Conservation (phyloP, 2,113 vertebrate genomes). For the Dipodomys spectabilis region DNA sequence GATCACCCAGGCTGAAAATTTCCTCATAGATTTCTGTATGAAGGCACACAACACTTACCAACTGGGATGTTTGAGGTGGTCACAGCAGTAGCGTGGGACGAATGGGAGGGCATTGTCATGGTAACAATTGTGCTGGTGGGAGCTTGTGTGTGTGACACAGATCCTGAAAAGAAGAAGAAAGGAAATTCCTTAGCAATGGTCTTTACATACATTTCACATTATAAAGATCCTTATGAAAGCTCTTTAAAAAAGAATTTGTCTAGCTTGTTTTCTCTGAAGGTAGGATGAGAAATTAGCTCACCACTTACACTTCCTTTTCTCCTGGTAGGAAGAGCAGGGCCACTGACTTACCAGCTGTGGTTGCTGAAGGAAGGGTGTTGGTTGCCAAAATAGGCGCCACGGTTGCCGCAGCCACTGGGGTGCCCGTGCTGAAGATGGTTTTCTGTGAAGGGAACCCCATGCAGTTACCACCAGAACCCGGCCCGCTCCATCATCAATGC, state of each 20-base stretch:
- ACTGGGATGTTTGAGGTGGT: constrained; percentile 98
- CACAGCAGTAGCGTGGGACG: constrained; percentile 96
- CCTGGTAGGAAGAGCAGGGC: neutral
- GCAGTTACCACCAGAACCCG: neutral
- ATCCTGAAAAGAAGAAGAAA: constrained; percentile 85
- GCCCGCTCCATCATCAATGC: neutral
- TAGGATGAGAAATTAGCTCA: neutral
- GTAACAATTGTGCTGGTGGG: constrained; percentile 96
- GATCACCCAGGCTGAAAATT: neutral
- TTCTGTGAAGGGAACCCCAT: constrained; percentile 87
- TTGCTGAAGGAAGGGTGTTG: constrained; percentile 95
- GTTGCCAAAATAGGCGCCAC: constrained; percentile 98
- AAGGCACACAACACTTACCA: constrained; percentile 88
- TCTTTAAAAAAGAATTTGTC: neutral
- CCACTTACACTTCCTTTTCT: neutral
- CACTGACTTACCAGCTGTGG: constrained; percentile 91
- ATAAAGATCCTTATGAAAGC: constrained; percentile 12
- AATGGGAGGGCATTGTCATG: constrained; percentile 98
- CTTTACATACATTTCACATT: neutral
- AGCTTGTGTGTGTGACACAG: constrained; percentile 95
- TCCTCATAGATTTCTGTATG: neutral
- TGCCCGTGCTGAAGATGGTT: constrained; percentile 96
- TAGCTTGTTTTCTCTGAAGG: neutral
- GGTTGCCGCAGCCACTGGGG: constrained; percentile 97
- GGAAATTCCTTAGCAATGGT: constrained; percentile 46